These are phyloP conservation scores for Smittia sp. DNA, from an alignment of 2,888 invertebrate genomes.

Conservation along the genomic window DNA sequence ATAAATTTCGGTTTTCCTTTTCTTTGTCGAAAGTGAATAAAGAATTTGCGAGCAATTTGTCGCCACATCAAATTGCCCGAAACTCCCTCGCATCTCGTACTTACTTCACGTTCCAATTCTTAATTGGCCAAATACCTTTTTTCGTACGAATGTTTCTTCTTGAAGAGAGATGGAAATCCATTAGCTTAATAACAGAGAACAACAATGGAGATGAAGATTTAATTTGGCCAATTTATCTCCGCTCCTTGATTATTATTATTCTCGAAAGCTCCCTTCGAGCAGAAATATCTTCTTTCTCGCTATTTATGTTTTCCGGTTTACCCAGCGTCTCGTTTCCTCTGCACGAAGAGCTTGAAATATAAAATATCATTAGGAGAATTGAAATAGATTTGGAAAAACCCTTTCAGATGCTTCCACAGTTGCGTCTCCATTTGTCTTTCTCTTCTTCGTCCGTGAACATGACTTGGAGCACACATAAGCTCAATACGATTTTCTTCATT, in stretches of 20 bases:
- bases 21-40: not conserved
- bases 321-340: not conserved
- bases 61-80: not conserved
- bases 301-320: constrained; percentile 22
- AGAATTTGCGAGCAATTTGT: not conserved
- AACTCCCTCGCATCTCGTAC: not conserved
- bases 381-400: constrained; percentile 15
- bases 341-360: constrained; percentile 3
- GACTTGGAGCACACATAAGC: not conserved
- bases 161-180: not conserved
- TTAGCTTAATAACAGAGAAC: not conserved
- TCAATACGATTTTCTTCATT: constrained; percentile 17
- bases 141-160: not conserved
- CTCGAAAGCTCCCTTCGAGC: not conserved
- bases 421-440: no score
- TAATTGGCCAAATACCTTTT: constrained; percentile 23
- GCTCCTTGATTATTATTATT: constrained; percentile 12
- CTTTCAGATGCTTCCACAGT: no score
- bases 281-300: not conserved
- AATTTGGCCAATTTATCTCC: constrained; percentile 17
- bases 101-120: not conserved
- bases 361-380: constrained; percentile 20
- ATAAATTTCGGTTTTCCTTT: not conserved
- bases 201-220: constrained; percentile 20
- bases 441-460: not conserved